Evolutionary conservation across 2,113 vertebrate species (phyloP), one percentile per base, ranked within the genome.

Genomic region (Eclectus roratus): DNA sequence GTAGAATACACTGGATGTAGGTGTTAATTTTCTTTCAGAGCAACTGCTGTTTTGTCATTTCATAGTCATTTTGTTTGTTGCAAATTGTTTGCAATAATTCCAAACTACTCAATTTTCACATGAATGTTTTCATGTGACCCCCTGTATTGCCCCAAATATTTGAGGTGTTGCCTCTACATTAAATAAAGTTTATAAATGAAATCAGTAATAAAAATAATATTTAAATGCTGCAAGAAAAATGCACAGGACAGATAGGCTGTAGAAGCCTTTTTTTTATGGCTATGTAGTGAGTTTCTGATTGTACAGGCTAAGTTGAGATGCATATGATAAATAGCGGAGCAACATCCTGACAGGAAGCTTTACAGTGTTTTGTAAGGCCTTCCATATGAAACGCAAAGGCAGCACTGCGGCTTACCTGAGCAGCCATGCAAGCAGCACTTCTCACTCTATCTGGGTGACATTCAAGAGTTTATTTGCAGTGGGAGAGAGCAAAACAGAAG

Each of bases 371-470:
- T 5, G 0, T n/a, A 6, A 35, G 50, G 5, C 28, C 41, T 41
- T 70, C 37, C 21, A 3, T 60, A 21, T 61, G 61, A 71, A 29
- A 25, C 52, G 10, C 50, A n/a, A 18, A 41, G 10, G 20, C 5
- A 1, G 41, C 31, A 19, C 60, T 12, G 1, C 1, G 1, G 11
- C 33, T 43, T 44, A 60, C 47, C 78, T 71, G 52, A 56, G 70
- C 60, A 80, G 55, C 60, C 47, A 1, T 11, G 37, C n/a, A 41
- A 47, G 43, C 76, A 50, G 64, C 6, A 2, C 43, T 80, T 83
- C 44, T 52, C n/a, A 16, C 60, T 78, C 29, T 17, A 9, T 0
- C 0, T 44, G 68, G 27, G 17, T 77, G 58, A 24, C 2, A 1
- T 89, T 64, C 39, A 21, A 44, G 28, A 64, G 61, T 79, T 78